phyloP scores from a whole-genome alignment of 1,140 invertebrate genomes.

The Aporrectodea caliginosa region DNA sequence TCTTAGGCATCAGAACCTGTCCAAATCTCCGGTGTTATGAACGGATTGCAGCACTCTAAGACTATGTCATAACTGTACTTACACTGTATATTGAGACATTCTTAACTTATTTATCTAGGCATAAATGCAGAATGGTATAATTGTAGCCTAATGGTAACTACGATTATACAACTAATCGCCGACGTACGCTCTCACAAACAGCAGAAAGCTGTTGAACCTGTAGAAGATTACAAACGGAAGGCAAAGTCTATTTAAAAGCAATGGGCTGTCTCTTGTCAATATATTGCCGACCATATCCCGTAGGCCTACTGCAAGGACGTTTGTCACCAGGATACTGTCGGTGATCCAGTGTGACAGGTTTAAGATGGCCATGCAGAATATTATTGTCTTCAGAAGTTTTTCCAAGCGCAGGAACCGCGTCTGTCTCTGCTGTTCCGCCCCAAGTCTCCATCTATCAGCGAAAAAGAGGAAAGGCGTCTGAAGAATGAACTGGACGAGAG shows the following conservation, averaged over 20 bases:
- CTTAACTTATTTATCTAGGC: too few species aligned
- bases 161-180: too few species aligned
- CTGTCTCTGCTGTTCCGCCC: not conserved
- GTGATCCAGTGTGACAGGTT: not conserved
- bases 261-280: not conserved
- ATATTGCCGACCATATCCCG: not conserved
- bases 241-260: not conserved
- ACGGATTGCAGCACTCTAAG: too few species aligned
- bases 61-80: too few species aligned
- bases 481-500: not conserved
- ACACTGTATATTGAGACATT: too few species aligned
- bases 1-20: too few species aligned
- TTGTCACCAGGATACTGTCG: not conserved
- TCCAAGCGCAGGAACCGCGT: not conserved
- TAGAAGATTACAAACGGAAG: not conserved
- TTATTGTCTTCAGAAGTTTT: not conserved
- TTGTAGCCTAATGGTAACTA: too few species aligned
- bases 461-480: not conserved
- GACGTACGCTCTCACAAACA: not conserved
- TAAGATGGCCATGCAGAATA: not conserved
- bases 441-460: not conserved
- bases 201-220: not conserved
- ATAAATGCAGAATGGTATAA: too few species aligned
- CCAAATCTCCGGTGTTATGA: too few species aligned
- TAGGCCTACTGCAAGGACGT: not conserved